Conservation (phyloP, 1,140 invertebrate species). For the Chionoecetes opilio region DNA sequence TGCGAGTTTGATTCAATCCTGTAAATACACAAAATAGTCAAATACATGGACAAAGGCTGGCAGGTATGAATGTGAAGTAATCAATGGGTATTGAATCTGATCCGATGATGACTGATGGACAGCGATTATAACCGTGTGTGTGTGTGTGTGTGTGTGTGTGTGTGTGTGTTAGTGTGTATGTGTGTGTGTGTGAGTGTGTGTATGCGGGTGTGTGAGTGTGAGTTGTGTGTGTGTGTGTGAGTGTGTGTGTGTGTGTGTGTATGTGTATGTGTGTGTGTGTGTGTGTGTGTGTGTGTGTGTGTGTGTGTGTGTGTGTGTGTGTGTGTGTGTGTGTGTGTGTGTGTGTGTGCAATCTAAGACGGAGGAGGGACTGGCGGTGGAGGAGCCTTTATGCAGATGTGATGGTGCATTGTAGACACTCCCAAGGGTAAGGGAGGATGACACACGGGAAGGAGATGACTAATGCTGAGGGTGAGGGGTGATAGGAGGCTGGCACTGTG, state of each 20-base stretch:
- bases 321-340: slow-evolving; percentile 35
- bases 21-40: too few species aligned
- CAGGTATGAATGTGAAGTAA: too few species aligned
- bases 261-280: slow-evolving; percentile 30
- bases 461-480: background rate
- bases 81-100: too few species aligned
- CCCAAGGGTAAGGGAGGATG: slow-evolving; percentile 20
- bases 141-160: too few species aligned
- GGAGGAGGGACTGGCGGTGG: background rate
- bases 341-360: background rate
- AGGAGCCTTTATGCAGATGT: slow-evolving; percentile 39
- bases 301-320: slow-evolving; percentile 34
- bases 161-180: too few species aligned
- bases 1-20: too few species aligned
- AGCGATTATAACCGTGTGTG: too few species aligned
- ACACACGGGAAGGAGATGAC: background rate
- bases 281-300: background rate
- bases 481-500: too few species aligned
- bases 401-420: slow-evolving; percentile 39
- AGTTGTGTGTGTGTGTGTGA: slow-evolving; percentile 7
- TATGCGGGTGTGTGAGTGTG: background rate
- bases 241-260: too few species aligned
- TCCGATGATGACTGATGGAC: too few species aligned
- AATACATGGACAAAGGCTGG: too few species aligned
- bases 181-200: slow-evolving; percentile 13